These are phyloP conservation scores for Archilochus colubris DNA, from an alignment of 2,113 vertebrate genomes.

Conservation along the genomic window DNA sequence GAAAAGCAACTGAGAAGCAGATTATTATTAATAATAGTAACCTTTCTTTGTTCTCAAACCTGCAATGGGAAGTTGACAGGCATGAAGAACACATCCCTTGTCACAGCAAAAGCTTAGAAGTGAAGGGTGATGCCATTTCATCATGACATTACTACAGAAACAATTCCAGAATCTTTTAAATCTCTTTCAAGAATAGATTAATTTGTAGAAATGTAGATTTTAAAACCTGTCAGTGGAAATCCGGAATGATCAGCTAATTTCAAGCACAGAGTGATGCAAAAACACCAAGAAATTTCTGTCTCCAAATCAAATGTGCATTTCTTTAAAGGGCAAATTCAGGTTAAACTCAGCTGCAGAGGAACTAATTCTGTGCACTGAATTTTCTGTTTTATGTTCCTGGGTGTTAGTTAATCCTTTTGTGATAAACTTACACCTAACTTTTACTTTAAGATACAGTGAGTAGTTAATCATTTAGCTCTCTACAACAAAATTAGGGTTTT, in stretches of 20 bases:
- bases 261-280: not conserved
- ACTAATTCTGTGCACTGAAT: not conserved
- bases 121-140: not conserved
- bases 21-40: not conserved
- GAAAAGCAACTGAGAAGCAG: not conserved
- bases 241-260: not conserved
- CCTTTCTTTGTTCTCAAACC: not conserved
- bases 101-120: not conserved
- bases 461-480: not conserved
- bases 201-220: not conserved
- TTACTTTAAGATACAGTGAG: not conserved
- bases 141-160: not conserved
- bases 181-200: not conserved
- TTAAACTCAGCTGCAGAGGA: not conserved
- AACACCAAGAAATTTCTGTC: not conserved
- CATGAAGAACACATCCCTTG: not conserved
- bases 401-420: not conserved
- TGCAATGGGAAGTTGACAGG: not conserved
- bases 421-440: not conserved
- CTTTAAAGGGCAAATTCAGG: not conserved
- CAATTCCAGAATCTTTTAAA: not conserved
- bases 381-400: not conserved
- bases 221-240: constrained; percentile 1
- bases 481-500: not conserved
- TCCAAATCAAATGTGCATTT: not conserved